Percentiles rank a stretch among this genome's conserved stretches.
Conservation (phyloP, 2,797 vertebrate species). For the Iguana delicatissima region DNA sequence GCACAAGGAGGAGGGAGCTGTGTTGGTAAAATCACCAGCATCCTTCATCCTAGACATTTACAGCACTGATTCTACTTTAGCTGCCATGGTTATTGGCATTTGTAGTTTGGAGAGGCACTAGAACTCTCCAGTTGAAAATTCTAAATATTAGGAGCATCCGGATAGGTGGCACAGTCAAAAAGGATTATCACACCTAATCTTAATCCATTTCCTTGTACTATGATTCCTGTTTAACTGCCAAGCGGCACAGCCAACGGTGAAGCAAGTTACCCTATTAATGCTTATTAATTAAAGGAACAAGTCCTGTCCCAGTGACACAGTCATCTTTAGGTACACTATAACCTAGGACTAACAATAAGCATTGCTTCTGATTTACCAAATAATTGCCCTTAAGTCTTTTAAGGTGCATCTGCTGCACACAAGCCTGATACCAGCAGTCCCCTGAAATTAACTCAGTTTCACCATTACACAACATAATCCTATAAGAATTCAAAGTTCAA, state of each 20-base stretch:
- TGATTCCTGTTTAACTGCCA: background rate
- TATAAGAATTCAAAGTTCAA: background rate
- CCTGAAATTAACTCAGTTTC: background rate
- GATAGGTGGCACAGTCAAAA: background rate
- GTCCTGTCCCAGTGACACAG: background rate
- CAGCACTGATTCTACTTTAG: too few species aligned
- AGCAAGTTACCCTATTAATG: background rate
- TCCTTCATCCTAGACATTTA: too few species aligned
- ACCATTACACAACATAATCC: background rate
- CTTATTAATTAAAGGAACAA: background rate
- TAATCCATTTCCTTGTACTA: background rate
- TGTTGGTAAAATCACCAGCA: too few species aligned
- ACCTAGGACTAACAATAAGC: background rate
- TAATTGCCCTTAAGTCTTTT: background rate
- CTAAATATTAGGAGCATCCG: background rate
- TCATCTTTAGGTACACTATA: background rate
- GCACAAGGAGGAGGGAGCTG: too few species aligned
- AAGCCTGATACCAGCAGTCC: background rate
- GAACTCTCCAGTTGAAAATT: too few species aligned
- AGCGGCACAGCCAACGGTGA: background rate
- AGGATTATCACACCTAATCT: background rate
- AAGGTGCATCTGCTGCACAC: background rate
- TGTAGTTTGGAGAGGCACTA: too few species aligned
- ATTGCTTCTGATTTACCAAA: background rate
- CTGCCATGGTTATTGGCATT: too few species aligned